Conservation (phyloP, 1,140 invertebrate genomes). For the Cotesia typhae region DNA sequence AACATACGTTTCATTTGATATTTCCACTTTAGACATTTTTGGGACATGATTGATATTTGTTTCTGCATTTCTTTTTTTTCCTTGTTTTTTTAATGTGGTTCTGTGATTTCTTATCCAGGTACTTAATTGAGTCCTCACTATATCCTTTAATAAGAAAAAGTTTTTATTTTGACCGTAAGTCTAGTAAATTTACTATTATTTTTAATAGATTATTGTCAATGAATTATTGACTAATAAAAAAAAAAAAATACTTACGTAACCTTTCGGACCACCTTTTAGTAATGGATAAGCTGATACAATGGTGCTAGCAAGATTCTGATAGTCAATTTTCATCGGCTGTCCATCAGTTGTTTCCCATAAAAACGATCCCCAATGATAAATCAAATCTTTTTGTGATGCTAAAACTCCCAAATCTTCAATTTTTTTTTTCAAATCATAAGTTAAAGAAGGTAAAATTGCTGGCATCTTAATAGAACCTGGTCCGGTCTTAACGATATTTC, state of each 20-base stretch:
- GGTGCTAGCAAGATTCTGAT: neutral
- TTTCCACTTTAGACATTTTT: too few species aligned
- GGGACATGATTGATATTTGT: too few species aligned
- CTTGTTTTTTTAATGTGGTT: too few species aligned
- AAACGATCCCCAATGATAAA: neutral
- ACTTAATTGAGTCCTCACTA: too few species aligned
- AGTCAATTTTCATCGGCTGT: constrained; percentile 1
- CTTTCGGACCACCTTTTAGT: neutral
- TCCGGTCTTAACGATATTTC: neutral
- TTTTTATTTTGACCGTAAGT: too few species aligned
- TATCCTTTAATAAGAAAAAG: too few species aligned
- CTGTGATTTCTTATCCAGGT: too few species aligned
- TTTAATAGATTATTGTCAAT: too few species aligned
- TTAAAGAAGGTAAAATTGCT: constrained; percentile 8
- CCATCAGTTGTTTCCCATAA: constrained; percentile 2
- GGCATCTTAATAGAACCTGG: neutral
- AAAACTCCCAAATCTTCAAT: neutral
- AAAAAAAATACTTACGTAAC: constrained; percentile 2
- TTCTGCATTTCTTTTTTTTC: too few species aligned
- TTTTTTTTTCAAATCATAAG: constrained; percentile 13
- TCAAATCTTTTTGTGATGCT: neutral
- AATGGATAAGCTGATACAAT: neutral
- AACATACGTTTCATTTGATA: too few species aligned
- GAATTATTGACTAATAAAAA: constrained; percentile 3
- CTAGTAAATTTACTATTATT: too few species aligned